Conservation (phyloP, 2,888 invertebrate species). For the Dendrolimus pini region DNA sequence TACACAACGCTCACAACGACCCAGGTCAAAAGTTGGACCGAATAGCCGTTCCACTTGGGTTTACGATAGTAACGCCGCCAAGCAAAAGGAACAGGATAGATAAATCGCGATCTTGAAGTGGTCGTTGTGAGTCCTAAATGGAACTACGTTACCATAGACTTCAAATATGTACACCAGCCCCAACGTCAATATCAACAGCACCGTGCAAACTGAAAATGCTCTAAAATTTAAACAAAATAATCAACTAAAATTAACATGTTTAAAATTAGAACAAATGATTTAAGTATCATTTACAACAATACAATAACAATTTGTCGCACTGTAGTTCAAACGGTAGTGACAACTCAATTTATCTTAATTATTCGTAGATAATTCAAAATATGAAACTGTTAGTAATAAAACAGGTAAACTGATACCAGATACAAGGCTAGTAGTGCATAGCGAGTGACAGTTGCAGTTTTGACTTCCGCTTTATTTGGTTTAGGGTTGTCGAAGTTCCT, state of each 20-base stretch:
- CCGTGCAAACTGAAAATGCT: background rate
- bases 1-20: too few relatives aligned
- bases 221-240: background rate
- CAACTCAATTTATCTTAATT: constrained; percentile 11
- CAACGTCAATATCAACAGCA: too few relatives aligned
- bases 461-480: constrained; percentile 43
- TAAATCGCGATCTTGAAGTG: too few relatives aligned
- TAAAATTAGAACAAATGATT: background rate
- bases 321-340: background rate
- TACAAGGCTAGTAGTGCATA: constrained; percentile 52
- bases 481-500: background rate
- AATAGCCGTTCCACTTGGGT: too few relatives aligned
- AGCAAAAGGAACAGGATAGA: too few relatives aligned
- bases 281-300: background rate
- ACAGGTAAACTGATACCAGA: constrained; percentile 41
- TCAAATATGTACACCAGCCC: too few relatives aligned
- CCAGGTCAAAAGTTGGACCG: too few relatives aligned
- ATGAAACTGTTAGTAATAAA: constrained; percentile 31
- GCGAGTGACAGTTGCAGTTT: constrained; percentile 61
- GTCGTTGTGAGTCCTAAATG: too few relatives aligned
- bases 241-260: background rate
- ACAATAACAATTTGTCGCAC: background rate
- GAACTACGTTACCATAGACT: too few relatives aligned
- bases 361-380: constrained; percentile 14
- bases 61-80: too few relatives aligned